A percentile compares a stretch with the other conserved stretches of the same genome.
Evolutionary conservation across 2,113 vertebrate genomes (phyloP).

Genomic region (Mandrillus leucophaeus): DNA sequence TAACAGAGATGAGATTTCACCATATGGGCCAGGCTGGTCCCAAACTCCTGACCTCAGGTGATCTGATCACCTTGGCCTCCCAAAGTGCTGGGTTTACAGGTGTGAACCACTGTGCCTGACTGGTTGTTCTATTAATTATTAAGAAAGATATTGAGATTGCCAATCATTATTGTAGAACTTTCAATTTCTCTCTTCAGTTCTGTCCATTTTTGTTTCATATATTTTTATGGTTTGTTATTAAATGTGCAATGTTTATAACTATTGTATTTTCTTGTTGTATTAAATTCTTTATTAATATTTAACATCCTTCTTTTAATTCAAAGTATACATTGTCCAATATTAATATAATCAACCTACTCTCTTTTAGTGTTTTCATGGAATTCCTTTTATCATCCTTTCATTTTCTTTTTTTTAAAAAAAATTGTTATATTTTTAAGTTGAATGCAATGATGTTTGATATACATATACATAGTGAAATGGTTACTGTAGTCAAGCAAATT

Average conservation of each 20-base stretch:
- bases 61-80: no score
- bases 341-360: background rate
- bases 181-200: background rate
- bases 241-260: background rate
- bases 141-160: no score
- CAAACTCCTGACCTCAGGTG: no score
- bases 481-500: background rate
- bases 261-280: background rate
- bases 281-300: background rate
- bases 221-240: background rate
- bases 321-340: background rate
- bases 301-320: background rate
- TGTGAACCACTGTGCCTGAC: no score
- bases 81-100: no score
- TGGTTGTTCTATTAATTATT: background rate
- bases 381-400: background rate
- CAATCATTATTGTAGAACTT: background rate
- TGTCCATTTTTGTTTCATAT: background rate
- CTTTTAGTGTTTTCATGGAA: background rate
- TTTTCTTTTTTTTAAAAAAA: background rate
- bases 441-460: background rate
- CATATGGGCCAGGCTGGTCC: no score
- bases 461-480: background rate
- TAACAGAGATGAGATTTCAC: no score
- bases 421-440: background rate